Evolutionary conservation across 2,797 vertebrate species (phyloP), one percentile per base, ranked within the genome.

Genomic region (Rhabdomys pumilio): DNA sequence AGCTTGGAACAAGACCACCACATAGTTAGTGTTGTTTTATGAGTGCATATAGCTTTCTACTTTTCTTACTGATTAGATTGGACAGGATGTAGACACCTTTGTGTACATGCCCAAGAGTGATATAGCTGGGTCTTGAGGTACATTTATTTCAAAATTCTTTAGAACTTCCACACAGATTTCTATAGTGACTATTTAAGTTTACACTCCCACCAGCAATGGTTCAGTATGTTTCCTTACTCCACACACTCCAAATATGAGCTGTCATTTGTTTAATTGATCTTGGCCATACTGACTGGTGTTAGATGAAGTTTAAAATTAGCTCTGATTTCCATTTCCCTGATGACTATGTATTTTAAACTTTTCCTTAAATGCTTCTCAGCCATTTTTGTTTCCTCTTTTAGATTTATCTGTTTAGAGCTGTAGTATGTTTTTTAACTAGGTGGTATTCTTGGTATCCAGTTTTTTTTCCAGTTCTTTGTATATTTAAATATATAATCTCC

Each of bases 221-320:
- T 26, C 55, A 81, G 12, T 81, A 41, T 6, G 50, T 53, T 41
- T 19, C 55, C 12, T 82, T 82, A 38, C 5, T 24, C 20, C 3
- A 26, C 13, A 26, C 55, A 14, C 14, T n/a, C n/a, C 79, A 57
- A 57, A 59, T 3, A 59, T 38, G 34, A 59, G 53, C 53, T 57
- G 34, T 59, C 80, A 82, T 82, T 82, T 82, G n/a, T 82, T 82
- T 59, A 59, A 82, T 82, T 59, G 55, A 82, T 59, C 22, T 82
- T 41, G 53, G 22, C n/a, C 55, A 15, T 82, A 59, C n/a, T 41
- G 55, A 59, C 19, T 59, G 22, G 55, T 59, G 22, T 59, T 41
- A 9, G 55, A 82, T 38, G 20, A 82, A 59, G 59, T 59, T n/a
- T 41, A 38, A 59, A 81, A 57, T 57, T 59, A 59, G 22, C 13